These are phyloP conservation scores for Gastracanthus pulcherrimus DNA, from an alignment of 2,888 invertebrate species.

Conservation along the genomic window DNA sequence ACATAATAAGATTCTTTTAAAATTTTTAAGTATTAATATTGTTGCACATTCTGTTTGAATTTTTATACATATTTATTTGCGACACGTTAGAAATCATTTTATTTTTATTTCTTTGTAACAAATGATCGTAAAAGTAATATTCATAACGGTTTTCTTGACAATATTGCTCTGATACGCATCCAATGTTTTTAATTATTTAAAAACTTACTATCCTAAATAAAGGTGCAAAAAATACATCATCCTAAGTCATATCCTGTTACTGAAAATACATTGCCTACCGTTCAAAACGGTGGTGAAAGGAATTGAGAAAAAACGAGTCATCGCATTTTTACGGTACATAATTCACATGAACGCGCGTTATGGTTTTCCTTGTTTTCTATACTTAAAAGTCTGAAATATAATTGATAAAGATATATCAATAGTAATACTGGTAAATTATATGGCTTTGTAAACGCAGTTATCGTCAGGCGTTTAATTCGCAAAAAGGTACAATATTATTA, in stretches of 20 bases:
- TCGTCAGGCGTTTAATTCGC: slow-evolving; percentile 22
- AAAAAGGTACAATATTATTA: slow-evolving; percentile 42
- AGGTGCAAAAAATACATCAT: not conserved
- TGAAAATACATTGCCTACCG: slow-evolving; percentile 30
- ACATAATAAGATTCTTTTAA: not conserved
- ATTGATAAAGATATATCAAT: slow-evolving; percentile 51
- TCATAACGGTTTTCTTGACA: not conserved
- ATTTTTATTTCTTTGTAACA: no score
- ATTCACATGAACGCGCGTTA: not conserved
- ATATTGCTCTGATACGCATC: slow-evolving; percentile 30
- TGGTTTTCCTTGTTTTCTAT: not conserved
- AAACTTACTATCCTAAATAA: slow-evolving; percentile 1
- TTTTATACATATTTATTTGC: not conserved
- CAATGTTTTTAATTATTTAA: slow-evolving; percentile 19
- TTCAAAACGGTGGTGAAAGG: not conserved
- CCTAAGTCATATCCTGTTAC: not conserved
- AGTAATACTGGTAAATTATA: slow-evolving; percentile 76
- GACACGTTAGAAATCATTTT: no score
- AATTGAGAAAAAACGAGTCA: slow-evolving; percentile 18
- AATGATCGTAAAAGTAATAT: not conserved
- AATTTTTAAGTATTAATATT: not conserved
- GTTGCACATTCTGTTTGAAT: not conserved
- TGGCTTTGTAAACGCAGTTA: slow-evolving; percentile 69
- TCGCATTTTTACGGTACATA: slow-evolving; percentile 3
- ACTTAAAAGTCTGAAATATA: slow-evolving; percentile 39